phyloP scores from a whole-genome alignment of 2,888 invertebrate species.

The Sminthurinus aureus region DNA sequence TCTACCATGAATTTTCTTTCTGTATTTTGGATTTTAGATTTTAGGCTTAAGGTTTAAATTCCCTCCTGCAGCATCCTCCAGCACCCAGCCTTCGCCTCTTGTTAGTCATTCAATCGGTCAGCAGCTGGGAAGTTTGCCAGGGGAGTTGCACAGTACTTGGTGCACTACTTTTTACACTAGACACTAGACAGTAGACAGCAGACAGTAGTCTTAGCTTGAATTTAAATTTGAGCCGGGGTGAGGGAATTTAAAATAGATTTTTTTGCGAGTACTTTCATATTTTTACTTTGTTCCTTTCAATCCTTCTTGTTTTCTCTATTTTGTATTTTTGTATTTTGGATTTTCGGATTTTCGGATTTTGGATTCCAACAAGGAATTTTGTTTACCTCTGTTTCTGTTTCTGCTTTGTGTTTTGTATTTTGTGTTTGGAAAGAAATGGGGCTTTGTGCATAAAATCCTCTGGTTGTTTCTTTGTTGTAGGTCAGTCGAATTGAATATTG shows the following conservation, averaged over 20 bases:
- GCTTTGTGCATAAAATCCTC: background rate
- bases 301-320: too few species aligned
- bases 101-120: slow-evolving; percentile 26
- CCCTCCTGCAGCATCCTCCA: background rate
- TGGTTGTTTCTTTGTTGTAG: background rate
- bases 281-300: too few species aligned
- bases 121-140: slow-evolving; percentile 10
- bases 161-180: too few species aligned
- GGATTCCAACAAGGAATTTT: background rate
- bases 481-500: background rate
- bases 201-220: too few species aligned
- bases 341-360: too few species aligned
- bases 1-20: too few species aligned
- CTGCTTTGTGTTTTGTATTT: too few species aligned
- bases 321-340: too few species aligned
- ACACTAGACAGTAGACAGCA: too few species aligned
- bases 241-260: too few species aligned
- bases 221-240: too few species aligned
- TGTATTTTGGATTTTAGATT: background rate
- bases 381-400: background rate
- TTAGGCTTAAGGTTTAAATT: background rate
- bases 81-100: background rate
- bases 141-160: background rate
- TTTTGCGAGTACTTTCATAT: too few species aligned
- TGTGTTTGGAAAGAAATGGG: background rate